Conservation (phyloP, 2,113 vertebrate genomes). For the Petrocephalus microphthalmus region DNA sequence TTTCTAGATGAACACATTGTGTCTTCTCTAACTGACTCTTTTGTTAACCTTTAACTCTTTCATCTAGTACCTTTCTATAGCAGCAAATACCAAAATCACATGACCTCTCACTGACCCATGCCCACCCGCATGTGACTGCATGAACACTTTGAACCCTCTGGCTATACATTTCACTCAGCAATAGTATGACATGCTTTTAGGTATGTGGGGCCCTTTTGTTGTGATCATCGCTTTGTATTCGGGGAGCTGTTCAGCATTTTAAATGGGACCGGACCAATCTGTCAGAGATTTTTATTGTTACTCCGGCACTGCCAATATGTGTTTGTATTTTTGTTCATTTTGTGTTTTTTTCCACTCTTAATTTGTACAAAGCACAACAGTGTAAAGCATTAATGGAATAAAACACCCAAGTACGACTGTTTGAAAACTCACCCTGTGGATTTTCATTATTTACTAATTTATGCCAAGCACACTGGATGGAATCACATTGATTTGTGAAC, state of each 20-base stretch:
- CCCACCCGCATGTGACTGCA: not conserved
- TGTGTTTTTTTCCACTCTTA: constrained; percentile 4
- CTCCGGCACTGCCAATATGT: not conserved
- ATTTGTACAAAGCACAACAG: constrained; percentile 18
- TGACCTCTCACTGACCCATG: not conserved
- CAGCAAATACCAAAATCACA: constrained; percentile 10
- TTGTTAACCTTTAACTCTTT: not conserved
- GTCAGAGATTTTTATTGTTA: constrained; percentile 8
- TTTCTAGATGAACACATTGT: not conserved
- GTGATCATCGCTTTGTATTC: constrained; percentile 4
- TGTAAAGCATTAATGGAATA: constrained; percentile 26
- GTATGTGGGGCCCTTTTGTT: not conserved
- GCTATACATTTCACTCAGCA: not conserved
- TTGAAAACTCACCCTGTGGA: constrained; percentile 25
- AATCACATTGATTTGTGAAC: not conserved
- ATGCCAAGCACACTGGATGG: not conserved
- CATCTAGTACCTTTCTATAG: not conserved
- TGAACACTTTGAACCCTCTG: not conserved
- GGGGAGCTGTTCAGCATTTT: not conserved
- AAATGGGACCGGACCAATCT: not conserved
- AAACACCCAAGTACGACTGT: constrained; percentile 14
- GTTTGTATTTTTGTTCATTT: constrained; percentile 14
- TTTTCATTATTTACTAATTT: constrained; percentile 16
- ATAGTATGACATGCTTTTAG: not conserved
- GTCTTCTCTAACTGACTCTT: not conserved